Percentiles rank a stretch among this genome's conserved stretches.
These are phyloP conservation scores for Hirtodrosophila alboralis DNA, from an alignment of 2,888 invertebrate genomes.

Conservation along the genomic window DNA sequence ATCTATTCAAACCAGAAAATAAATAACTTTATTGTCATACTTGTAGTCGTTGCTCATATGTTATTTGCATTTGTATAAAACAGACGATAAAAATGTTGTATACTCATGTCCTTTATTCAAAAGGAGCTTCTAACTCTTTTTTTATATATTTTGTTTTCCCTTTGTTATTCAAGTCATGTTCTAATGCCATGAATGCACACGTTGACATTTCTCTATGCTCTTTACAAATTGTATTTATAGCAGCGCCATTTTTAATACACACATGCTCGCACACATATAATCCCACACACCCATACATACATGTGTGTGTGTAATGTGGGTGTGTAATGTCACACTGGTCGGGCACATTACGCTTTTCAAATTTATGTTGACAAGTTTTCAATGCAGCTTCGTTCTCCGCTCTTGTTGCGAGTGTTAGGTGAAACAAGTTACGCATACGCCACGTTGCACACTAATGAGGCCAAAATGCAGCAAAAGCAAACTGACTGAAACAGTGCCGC, in stretches of 20 bases:
- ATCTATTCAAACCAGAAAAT: slow-evolving; percentile 1
- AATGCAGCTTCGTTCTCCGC: slow-evolving; percentile 39
- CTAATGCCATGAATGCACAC: slow-evolving; percentile 50
- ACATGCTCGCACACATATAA: slow-evolving; percentile 9
- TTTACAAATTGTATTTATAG: slow-evolving; percentile 75
- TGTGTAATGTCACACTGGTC: slow-evolving; percentile 66
- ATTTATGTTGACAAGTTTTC: slow-evolving; percentile 70
- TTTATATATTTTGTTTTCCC: slow-evolving; percentile 6
- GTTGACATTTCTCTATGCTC: slow-evolving; percentile 50
- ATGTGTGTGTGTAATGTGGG: slow-evolving; percentile 65
- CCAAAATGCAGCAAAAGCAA: slow-evolving; percentile 36
- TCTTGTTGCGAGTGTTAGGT: slow-evolving; percentile 59
- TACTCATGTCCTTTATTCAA: slow-evolving; percentile 21
- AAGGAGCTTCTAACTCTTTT: slow-evolving; percentile 9
- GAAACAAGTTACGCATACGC: slow-evolving; percentile 74
- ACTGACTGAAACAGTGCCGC: slow-evolving; percentile 13
- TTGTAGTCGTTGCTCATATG: slow-evolving; percentile 7
- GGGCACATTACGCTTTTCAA: slow-evolving; percentile 57
- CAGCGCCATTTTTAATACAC: slow-evolving; percentile 49
- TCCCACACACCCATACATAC: slow-evolving; percentile 1
- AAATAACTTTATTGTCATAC: slow-evolving; percentile 4
- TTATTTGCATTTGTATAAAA: slow-evolving; percentile 14
- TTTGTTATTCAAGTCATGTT: slow-evolving; percentile 34
- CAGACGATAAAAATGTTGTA: slow-evolving; percentile 25
- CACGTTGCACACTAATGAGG: slow-evolving; percentile 70